Conservation (phyloP, 2,113 vertebrate genomes). For the Cryptomyrus ogoouensis region DNA sequence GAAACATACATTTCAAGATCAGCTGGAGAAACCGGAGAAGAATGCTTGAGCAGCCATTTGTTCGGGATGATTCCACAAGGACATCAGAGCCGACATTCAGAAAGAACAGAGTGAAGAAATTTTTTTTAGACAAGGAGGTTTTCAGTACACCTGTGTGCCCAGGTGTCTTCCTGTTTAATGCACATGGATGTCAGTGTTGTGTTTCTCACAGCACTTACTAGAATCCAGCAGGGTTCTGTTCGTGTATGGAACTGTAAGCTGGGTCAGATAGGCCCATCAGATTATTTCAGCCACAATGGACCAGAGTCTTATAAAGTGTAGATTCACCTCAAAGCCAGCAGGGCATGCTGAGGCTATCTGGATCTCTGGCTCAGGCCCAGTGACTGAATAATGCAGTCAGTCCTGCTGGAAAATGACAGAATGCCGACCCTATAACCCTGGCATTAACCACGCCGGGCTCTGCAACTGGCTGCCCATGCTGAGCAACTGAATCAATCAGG, state of each 20-base stretch:
- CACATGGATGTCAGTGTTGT: not conserved
- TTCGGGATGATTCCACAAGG: not conserved
- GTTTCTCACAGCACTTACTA: not conserved
- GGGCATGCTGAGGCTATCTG: constrained; percentile 30
- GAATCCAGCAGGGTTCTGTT: constrained; percentile 6
- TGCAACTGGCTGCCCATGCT: constrained; percentile 32
- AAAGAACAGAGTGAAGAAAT: not conserved
- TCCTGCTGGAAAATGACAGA: constrained; percentile 34
- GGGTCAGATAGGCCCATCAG: not conserved
- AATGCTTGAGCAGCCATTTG: not conserved
- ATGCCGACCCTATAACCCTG: constrained; percentile 24
- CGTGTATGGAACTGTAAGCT: not conserved
- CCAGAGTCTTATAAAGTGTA: not conserved
- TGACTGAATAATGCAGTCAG: constrained; percentile 28
- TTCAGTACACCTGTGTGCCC: not conserved
- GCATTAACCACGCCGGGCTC: constrained; percentile 11
- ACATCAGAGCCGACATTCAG: not conserved
- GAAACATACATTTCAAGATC: not conserved
- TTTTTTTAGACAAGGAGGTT: not conserved
- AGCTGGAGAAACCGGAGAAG: not conserved
- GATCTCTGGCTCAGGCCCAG: constrained; percentile 27
- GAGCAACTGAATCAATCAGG: constrained; percentile 41
- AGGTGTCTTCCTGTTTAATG: not conserved
- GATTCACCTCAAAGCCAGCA: not conserved
- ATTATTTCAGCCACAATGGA: constrained; percentile 1